A percentile compares a stretch with the other conserved stretches of the same genome.
Evolutionary conservation across 1,140 invertebrate species (phyloP).

Genomic region (Bilobella aurantiaca): DNA sequence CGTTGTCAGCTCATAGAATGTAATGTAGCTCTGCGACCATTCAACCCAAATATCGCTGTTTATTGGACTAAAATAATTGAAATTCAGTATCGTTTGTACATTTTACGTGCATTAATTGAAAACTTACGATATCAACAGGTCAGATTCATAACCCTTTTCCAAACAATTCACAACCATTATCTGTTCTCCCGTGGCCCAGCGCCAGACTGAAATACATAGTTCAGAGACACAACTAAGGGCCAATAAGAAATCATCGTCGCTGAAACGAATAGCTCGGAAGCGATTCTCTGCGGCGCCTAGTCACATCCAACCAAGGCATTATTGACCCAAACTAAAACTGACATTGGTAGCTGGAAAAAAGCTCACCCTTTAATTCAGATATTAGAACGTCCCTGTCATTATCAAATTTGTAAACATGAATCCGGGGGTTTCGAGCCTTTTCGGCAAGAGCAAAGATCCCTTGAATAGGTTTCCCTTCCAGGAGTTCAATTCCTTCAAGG

Average conservation of each 20-base stretch:
- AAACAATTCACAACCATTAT: slow-evolving; percentile 7
- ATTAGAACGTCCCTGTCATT: slow-evolving; percentile 10
- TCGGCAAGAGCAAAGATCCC: slow-evolving; percentile 26
- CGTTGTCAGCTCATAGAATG: slow-evolving; percentile 25
- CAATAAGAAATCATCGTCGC: slow-evolving; percentile 19
- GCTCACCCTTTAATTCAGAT: slow-evolving; percentile 13
- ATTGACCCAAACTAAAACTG: too few relatives aligned
- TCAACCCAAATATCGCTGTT: slow-evolving; percentile 25
- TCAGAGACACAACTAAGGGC: slow-evolving; percentile 19
- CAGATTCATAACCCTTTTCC: not conserved
- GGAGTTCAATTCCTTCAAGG: slow-evolving; percentile 11
- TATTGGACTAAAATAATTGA: too few relatives aligned
- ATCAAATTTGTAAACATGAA: slow-evolving; percentile 23
- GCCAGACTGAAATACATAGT: slow-evolving; percentile 21
- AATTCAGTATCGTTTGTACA: too few relatives aligned
- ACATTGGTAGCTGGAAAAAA: too few relatives aligned
- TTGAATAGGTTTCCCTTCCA: slow-evolving; percentile 17
- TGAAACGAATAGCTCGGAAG: slow-evolving; percentile 18
- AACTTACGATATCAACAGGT: slow-evolving; percentile 11
- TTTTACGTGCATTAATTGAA: too few relatives aligned
- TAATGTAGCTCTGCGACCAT: slow-evolving; percentile 17
- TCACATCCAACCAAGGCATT: not conserved
- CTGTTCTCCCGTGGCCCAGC: slow-evolving; percentile 17
- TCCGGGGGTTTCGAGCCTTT: slow-evolving; percentile 10
- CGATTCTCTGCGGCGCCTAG: slow-evolving; percentile 19